Evolutionary conservation across 2,888 invertebrate species (phyloP), one percentile per base, ranked within the genome.

Genomic region (Idaea straminata): DNA sequence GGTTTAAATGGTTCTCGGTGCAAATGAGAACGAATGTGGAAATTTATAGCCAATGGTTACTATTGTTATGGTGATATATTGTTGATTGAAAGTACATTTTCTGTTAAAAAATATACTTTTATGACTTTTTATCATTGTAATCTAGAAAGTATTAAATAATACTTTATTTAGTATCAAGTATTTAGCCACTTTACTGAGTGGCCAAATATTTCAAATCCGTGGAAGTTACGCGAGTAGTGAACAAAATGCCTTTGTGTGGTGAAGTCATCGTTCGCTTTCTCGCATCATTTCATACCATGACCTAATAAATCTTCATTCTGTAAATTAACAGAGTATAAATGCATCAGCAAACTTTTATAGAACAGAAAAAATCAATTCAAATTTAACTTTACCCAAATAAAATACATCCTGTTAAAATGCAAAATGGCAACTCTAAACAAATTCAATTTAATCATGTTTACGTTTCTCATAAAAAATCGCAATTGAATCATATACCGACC

Each of bases 1-100:
- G 85, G 83, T 85, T 87, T 80, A 87, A 89, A 86, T 86, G 84
- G 82, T 84, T 75, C 81, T 80, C 82, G 75, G 77, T 85, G 83
- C 85, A 85, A 89, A 89, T 86, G 86, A 86, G 86, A 78, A 83
- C 82, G 79, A 81, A 81, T 83, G 83, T 78, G 75, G 77, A 81
- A 81, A 84, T 85, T 83, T 84, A 86, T 83, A 72, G 78, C 72
- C 72, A 72, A 71, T 74, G 73, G 68, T 72, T 71, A 66, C 70
- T 77, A 80, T 81, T 79, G 77, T 80, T 75, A 62, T 47, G 61
- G 61, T 58, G 64, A 66, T 66, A 69, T 61, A 70, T 68, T 72
- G 64, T 71, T 62, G 64, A 65, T 58, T 47, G 47, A 47, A 47
- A 47, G 10, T 47, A 47, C 7, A 2, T 47, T 10, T 47, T 47